Evolutionary conservation across 2,113 vertebrate species (phyloP).

Genomic region (Thinocorus orbignyianus): DNA sequence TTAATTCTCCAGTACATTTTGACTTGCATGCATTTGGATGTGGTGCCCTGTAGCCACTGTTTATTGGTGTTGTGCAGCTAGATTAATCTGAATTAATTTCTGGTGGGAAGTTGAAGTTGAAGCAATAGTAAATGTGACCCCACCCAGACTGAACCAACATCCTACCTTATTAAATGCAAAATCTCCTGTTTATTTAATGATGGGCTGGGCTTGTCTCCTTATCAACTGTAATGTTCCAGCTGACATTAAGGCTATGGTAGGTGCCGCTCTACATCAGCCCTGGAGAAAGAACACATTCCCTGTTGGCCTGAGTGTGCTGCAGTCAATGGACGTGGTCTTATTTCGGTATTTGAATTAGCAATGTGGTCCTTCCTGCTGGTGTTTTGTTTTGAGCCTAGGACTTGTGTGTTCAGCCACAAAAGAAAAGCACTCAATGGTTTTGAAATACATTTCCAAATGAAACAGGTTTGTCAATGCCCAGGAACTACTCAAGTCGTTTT

Average conservation of each 20-base stretch:
- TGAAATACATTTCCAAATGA: neutral
- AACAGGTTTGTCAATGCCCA: neutral
- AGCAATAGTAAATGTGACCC: neutral
- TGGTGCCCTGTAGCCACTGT: neutral
- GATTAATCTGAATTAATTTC: neutral
- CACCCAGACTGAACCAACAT: neutral
- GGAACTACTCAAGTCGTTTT: neutral
- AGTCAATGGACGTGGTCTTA: neutral
- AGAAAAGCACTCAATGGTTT: neutral
- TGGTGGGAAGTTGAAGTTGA: neutral
- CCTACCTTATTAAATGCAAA: neutral
- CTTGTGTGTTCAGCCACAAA: neutral
- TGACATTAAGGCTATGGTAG: neutral
- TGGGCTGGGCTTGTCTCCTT: neutral
- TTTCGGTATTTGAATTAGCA: neutral
- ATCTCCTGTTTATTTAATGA: neutral
- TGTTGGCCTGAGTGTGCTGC: fast-evolving
- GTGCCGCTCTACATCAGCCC: neutral
- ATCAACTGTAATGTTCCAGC: neutral
- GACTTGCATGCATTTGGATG: neutral
- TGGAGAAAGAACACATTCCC: neutral
- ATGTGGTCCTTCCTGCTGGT: neutral
- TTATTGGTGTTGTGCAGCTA: neutral
- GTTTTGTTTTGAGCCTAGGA: neutral
- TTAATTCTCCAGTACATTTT: neutral